phyloP scores from a whole-genome alignment of 2,113 vertebrate genomes.

The Daubentonia madagascariensis region DNA sequence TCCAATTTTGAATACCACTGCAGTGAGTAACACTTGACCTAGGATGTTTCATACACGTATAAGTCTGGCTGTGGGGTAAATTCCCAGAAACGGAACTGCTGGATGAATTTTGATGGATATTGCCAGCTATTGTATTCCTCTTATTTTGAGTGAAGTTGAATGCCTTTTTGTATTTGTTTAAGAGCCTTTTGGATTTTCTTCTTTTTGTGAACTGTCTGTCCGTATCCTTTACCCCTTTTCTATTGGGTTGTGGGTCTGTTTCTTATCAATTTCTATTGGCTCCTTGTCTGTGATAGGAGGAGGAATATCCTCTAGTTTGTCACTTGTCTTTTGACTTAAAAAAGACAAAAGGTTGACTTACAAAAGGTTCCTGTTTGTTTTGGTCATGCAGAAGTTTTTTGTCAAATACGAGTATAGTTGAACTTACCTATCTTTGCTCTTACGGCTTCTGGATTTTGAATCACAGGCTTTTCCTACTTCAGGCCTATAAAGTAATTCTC shows the following conservation, averaged over 20 bases:
- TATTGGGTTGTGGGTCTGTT: not conserved
- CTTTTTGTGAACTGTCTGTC: not conserved
- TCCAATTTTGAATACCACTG: not conserved
- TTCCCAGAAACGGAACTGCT: not conserved
- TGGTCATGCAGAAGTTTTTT: not conserved
- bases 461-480: not conserved
- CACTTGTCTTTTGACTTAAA: not conserved
- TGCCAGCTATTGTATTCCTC: not conserved
- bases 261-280: not conserved
- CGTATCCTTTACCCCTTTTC: not conserved
- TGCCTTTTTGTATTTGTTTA: not conserved
- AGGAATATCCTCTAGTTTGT: not conserved
- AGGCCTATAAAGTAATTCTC: not conserved
- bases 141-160: not conserved
- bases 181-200: not conserved
- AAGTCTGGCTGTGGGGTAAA: fast-evolving
- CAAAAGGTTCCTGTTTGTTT: not conserved
- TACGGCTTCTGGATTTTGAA: not conserved
- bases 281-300: not conserved
- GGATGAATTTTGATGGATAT: not conserved
- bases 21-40: fast-evolving
- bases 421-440: not conserved
- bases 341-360: too few relatives aligned
- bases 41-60: fast-evolving
- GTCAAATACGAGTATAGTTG: not conserved